Conservation (phyloP, 2,113 vertebrate species). For the Percopsis transmontana region DNA sequence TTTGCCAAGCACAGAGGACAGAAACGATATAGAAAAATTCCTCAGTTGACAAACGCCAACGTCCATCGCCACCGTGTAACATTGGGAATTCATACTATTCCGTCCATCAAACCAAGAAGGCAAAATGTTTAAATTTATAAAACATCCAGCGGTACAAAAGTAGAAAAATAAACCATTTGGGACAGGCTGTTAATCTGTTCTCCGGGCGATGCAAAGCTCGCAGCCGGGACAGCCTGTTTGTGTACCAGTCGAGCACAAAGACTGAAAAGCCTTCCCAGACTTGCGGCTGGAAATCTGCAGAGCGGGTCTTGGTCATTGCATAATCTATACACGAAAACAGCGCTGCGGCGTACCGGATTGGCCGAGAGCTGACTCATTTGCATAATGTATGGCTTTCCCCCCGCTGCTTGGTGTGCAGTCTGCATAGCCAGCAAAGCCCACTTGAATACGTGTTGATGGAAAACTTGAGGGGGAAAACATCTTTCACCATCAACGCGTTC, state of each 20-base stretch:
- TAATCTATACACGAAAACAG: slow-evolving; percentile 39
- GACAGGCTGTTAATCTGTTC: slow-evolving; percentile 10
- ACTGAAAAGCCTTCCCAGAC: slow-evolving; percentile 30
- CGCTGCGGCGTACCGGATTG: slow-evolving; percentile 46
- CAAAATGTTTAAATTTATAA: not conserved
- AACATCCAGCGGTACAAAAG: slow-evolving; percentile 55
- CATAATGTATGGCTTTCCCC: slow-evolving; percentile 39
- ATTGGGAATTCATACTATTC: slow-evolving; percentile 87
- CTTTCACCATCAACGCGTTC: not conserved
- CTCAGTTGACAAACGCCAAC: slow-evolving; percentile 93
- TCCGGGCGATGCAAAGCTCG: slow-evolving; percentile 32
- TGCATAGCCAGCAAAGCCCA: slow-evolving; percentile 7
- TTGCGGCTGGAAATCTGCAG: slow-evolving; percentile 35
- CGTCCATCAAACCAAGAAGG: slow-evolving; percentile 62
- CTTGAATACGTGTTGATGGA: not conserved
- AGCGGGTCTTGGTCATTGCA: slow-evolving; percentile 19
- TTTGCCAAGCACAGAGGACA: slow-evolving; percentile 90
- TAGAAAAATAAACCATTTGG: slow-evolving; percentile 55
- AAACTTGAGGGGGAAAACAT: not conserved
- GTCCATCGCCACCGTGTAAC: slow-evolving; percentile 94
- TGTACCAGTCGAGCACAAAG: slow-evolving; percentile 49
- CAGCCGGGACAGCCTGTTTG: slow-evolving; percentile 30
- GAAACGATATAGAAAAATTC: slow-evolving; percentile 94
- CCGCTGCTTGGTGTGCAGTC: slow-evolving; percentile 23
- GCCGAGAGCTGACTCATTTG: slow-evolving; percentile 34